phyloP scores from a whole-genome alignment of 2,797 vertebrate genomes.

The Chaunax sp. region DNA sequence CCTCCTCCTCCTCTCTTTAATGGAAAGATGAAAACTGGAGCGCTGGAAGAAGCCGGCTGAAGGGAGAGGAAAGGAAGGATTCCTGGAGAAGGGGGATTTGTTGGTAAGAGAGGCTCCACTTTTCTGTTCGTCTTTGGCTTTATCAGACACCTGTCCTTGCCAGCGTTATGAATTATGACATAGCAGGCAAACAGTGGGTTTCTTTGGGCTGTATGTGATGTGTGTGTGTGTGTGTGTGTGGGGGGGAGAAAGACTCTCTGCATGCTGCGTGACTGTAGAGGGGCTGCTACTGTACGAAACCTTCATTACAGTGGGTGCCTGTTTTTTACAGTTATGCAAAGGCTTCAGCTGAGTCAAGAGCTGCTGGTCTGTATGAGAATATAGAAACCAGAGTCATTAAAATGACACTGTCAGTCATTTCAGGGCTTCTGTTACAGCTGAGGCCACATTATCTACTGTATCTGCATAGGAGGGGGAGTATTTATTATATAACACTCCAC shows the following conservation, averaged over 20 bases:
- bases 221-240: conserved; percentile 10
- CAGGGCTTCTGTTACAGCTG: conserved; percentile 60
- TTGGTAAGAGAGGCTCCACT: conserved; percentile 70
- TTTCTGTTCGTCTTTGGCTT: conserved; percentile 53
- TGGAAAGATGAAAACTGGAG: conserved; percentile 66
- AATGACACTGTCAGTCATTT: conserved; percentile 36
- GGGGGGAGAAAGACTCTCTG: conserved; percentile 53
- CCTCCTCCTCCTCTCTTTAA: conserved; percentile 36
- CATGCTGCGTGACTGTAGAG: conserved; percentile 63
- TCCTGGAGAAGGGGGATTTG: conserved; percentile 63
- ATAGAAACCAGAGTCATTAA: conserved; percentile 39
- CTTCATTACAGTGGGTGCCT: conserved; percentile 34
- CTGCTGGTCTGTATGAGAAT: conserved; percentile 19
- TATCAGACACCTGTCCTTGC: conserved; percentile 50
- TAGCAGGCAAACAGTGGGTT: conserved; percentile 27
- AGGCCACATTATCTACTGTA: conserved; percentile 67
- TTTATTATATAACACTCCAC: conserved; percentile 79
- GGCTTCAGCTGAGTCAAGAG: conserved; percentile 65
- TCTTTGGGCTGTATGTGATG: conserved; percentile 23
- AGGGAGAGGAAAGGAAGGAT: conserved; percentile 57
- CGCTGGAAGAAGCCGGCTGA: conserved; percentile 65
- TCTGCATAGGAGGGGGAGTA: conserved; percentile 80
- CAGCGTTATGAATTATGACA: conserved; percentile 49
- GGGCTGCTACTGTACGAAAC: conserved; percentile 44
- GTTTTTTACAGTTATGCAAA: conserved; percentile 43